Percentiles rank a stretch among this genome's conserved stretches.
phyloP scores from a whole-genome alignment of 2,888 invertebrate species.

The Noctua pronuba region DNA sequence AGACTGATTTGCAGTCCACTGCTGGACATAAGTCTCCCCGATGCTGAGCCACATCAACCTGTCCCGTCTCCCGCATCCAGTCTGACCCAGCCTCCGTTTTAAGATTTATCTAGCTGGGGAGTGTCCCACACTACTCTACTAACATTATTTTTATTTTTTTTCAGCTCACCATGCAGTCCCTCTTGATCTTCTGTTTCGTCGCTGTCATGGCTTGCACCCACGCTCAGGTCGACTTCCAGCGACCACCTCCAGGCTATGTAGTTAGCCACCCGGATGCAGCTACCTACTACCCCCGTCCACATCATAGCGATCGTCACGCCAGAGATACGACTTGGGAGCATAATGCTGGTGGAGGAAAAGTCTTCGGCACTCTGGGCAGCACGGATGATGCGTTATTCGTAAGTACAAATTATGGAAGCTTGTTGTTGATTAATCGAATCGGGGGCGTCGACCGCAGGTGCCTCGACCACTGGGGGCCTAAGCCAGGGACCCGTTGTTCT shows the following conservation, averaged over 20 bases:
- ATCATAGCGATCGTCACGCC: not conserved
- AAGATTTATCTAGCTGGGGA: too few species aligned
- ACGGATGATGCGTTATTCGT: conserved; percentile 79
- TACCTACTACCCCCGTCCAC: not conserved
- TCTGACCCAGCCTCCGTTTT: too few species aligned
- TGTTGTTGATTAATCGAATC: too few species aligned
- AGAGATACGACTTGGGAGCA: conserved; percentile 70
- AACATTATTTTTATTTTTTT: not conserved
- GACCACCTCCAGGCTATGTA: conserved; percentile 11
- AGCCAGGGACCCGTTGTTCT: too few species aligned
- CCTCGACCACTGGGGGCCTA: too few species aligned
- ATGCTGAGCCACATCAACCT: not conserved
- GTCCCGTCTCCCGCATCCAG: too few species aligned
- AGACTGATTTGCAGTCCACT: too few species aligned
- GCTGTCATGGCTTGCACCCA: conserved; percentile 61
- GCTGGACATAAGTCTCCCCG: too few species aligned
- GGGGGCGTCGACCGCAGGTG: too few species aligned
- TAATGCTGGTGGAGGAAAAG: conserved; percentile 66
- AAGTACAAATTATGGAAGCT: conserved; percentile 54
- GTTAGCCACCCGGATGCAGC: conserved; percentile 8
- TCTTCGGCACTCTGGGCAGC: conserved; percentile 78
- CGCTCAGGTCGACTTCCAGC: not conserved
- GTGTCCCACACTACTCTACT: too few species aligned
- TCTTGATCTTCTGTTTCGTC: conserved; percentile 47
- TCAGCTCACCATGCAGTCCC: conserved; percentile 65